Percentiles rank a stretch among this genome's conserved stretches.
Evolutionary conservation across 1,140 invertebrate genomes (phyloP).

Genomic region (Ceratitis capitata): DNA sequence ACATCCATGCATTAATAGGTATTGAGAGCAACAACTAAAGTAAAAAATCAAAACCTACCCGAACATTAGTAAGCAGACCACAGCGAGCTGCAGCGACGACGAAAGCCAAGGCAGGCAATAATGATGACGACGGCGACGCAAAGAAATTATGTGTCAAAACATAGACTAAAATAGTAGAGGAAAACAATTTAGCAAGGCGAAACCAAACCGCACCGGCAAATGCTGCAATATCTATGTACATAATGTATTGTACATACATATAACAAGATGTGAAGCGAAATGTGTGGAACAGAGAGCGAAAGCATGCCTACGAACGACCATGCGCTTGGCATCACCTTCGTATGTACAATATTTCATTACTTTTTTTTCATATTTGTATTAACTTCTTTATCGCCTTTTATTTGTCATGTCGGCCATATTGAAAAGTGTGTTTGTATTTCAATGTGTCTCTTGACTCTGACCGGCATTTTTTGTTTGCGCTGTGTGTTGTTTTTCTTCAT

Average conservation of each 20-base stretch:
- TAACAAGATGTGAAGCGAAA: not conserved
- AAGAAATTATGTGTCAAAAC: slow-evolving; percentile 35
- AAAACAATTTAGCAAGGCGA: not conserved
- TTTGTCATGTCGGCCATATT: slow-evolving; percentile 39
- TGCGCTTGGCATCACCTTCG: slow-evolving; percentile 13
- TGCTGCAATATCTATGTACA: too few relatives aligned
- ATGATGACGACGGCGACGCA: slow-evolving; percentile 20
- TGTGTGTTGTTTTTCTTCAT: not conserved
- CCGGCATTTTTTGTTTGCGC: slow-evolving; percentile 38
- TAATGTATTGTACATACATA: too few relatives aligned
- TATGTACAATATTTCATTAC: not conserved
- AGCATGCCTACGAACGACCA: not conserved
- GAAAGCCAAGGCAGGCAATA: not conserved
- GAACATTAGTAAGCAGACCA: not conserved
- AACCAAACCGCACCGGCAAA: slow-evolving; percentile 10
- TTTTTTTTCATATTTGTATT: not conserved
- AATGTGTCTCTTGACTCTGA: slow-evolving; percentile 43
- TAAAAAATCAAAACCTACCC: slow-evolving; percentile 38
- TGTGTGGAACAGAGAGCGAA: not conserved
- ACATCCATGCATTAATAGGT: too few relatives aligned
- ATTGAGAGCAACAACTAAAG: not conserved
- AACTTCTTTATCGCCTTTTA: not conserved
- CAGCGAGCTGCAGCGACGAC: not conserved
- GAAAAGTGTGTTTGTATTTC: slow-evolving; percentile 41
- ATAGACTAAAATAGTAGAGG: not conserved